Evolutionary conservation across 2,797 vertebrate species (phyloP).

Genomic region (Smutsia gigantea): DNA sequence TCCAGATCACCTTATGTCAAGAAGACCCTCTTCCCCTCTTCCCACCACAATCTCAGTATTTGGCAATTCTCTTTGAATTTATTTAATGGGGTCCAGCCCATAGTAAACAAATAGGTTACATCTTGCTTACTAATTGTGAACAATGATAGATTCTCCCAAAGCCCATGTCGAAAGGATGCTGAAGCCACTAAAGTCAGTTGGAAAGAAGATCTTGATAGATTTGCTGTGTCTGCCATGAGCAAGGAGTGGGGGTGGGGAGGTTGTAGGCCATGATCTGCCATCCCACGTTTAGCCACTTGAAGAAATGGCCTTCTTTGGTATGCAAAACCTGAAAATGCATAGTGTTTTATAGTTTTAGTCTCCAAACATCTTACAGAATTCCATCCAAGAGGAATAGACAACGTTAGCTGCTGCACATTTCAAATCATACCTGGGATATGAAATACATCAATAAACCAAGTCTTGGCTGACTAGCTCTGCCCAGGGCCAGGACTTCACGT

Average conservation of each 20-base stretch:
- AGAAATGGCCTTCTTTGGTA: background rate
- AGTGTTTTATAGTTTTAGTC: background rate
- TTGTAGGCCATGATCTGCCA: background rate
- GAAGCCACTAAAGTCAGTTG: background rate
- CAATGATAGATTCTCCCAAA: background rate
- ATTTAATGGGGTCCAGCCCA: background rate
- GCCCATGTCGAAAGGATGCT: background rate
- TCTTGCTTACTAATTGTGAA: background rate
- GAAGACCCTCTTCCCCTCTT: background rate
- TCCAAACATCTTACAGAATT: slow-evolving; percentile 33
- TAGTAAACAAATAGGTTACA: background rate
- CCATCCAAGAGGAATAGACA: background rate
- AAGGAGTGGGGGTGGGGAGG: fast-evolving
- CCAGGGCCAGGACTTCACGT: slow-evolving; percentile 13
- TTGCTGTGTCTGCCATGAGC: background rate
- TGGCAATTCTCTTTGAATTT: background rate
- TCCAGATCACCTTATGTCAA: background rate
- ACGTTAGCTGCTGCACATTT: background rate
- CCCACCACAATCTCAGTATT: background rate
- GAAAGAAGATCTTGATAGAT: background rate
- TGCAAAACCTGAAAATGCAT: background rate
- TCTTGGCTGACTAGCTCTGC: background rate
- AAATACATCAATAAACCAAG: background rate
- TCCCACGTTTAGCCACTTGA: background rate
- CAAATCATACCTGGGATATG: background rate